Base-by-base conservation (phyloP, 2,888 invertebrate species). In the Drosophila koepferae region DNA sequence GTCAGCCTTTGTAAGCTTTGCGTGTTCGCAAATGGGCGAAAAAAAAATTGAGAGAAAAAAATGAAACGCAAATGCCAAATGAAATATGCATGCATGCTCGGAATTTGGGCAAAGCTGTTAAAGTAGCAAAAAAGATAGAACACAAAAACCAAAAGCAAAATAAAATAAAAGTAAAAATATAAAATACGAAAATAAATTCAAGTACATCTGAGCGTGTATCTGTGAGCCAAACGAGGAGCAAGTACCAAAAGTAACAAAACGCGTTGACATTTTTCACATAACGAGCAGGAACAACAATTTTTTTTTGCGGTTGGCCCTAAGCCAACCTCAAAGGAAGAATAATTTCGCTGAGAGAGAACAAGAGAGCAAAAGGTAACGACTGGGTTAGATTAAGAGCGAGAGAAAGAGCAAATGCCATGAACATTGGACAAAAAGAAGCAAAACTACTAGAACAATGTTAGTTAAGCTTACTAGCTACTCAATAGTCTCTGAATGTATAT, bases 31-130 rank as follows among this genome's bases (percentile, higher is more conserved):
- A 70, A 64, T 41, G 59, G 53, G 31, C 31, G 31, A 70, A 70
- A 49, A 70, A 49, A 8, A 23, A 23, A 23, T 9, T 28, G 28
- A 6, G 34, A 18, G 46, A 51, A 49, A 49, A 48, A 66, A 60
- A 65, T 56, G 58, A 77, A 82, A 82, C 69, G 73, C 81, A 82
- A 74, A 64, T 71, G 69, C 38, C 67, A 69, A 82, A 82, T 80
- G 68, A 81, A 82, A 82, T 78, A 82, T 82, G 83, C 73, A 80
- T 81, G 83, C 67, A 78, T 78, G 83, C 65, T 66, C 36, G 81
- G 83, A 75, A 82, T 82, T 80, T 78, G 68, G 77, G 73, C 67
- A 77, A 63, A 77, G 74, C 72, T 73, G 71, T 73, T 81, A 80
- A 74, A 82, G 82, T 54, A 73, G 74, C 72, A 63, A 63, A 68